A percentile compares a stretch with the other conserved stretches of the same genome.
phyloP scores from a whole-genome alignment of 2,113 vertebrate species.

The Sylvia atricapilla region DNA sequence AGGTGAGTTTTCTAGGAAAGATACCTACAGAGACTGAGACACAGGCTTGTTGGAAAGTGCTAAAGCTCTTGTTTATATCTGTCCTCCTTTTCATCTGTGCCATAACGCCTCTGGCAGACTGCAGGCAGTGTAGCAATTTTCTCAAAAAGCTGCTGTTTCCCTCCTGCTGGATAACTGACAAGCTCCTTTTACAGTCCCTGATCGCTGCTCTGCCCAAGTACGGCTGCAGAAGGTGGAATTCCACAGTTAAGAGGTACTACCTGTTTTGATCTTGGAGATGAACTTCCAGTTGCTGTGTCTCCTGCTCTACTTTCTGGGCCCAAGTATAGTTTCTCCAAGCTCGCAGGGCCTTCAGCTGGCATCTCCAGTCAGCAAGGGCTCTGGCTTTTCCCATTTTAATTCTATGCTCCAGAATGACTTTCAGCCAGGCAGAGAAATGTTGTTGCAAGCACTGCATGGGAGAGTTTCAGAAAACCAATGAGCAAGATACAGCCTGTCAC shows the following conservation, averaged over 20 bases:
- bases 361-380: conserved; percentile 87
- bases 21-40: not conserved
- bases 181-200: not conserved
- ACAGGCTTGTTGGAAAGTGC: not conserved
- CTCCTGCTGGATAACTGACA: not conserved
- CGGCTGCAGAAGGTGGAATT: not conserved
- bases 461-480: conserved; percentile 49
- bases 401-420: conserved; percentile 79
- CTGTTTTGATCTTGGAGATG: conserved; percentile 84
- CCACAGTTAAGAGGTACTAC: conserved; percentile 49
- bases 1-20: not conserved
- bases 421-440: conserved; percentile 90
- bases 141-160: not conserved
- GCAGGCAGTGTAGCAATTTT: not conserved
- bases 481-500: not conserved
- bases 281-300: conserved; percentile 74
- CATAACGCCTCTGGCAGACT: not conserved
- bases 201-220: not conserved
- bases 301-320: conserved; percentile 72
- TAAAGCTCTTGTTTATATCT: not conserved
- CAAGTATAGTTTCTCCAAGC: conserved; percentile 85
- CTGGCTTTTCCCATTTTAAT: conserved; percentile 85
- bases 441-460: conserved; percentile 81
- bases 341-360: conserved; percentile 79
- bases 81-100: not conserved